Percentiles rank a stretch among this genome's conserved stretches.
Evolutionary conservation across 2,888 invertebrate species (phyloP).

Genomic region (Cremastinae sp.): DNA sequence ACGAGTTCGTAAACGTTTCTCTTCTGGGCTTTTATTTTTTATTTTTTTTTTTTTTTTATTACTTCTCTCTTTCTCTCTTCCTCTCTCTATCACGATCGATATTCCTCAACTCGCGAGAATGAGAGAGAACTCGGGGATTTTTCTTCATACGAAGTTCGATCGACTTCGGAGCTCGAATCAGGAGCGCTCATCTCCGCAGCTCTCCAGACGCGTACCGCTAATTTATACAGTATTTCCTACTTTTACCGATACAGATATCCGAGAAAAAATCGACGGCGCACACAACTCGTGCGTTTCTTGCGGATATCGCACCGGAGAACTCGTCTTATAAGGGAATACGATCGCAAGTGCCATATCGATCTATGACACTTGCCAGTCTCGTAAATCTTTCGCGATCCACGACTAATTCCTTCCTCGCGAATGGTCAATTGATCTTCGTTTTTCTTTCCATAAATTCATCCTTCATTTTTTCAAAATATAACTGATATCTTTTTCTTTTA

Average conservation of each 20-base stretch:
- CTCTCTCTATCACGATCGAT: not conserved
- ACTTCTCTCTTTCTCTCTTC: not conserved
- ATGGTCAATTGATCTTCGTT: conserved; percentile 19
- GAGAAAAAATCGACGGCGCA: not conserved
- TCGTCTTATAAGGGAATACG: conserved; percentile 34
- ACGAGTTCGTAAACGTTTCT: conserved; percentile 44
- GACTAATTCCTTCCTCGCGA: conserved; percentile 32
- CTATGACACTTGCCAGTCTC: conserved; percentile 36
- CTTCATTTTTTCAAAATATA: not conserved
- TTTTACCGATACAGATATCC: conserved; percentile 1
- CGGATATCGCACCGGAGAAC: not conserved
- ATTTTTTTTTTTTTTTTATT: too few relatives aligned
- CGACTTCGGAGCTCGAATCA: conserved; percentile 49
- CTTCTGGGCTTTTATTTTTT: not conserved
- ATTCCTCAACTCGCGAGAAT: not conserved
- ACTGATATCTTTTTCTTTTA: not conserved
- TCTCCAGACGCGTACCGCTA: conserved; percentile 2
- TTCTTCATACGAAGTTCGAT: conserved; percentile 54
- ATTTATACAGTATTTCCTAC: conserved; percentile 23
- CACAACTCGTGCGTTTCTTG: not conserved
- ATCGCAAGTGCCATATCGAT: conserved; percentile 40
- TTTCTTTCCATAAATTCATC: not conserved
- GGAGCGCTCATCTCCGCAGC: conserved; percentile 34
- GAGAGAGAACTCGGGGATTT: conserved; percentile 51
- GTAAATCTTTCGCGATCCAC: conserved; percentile 35